These are phyloP conservation scores for Orchestia grillus DNA, from an alignment of 1,140 invertebrate genomes.

Conservation along the genomic window DNA sequence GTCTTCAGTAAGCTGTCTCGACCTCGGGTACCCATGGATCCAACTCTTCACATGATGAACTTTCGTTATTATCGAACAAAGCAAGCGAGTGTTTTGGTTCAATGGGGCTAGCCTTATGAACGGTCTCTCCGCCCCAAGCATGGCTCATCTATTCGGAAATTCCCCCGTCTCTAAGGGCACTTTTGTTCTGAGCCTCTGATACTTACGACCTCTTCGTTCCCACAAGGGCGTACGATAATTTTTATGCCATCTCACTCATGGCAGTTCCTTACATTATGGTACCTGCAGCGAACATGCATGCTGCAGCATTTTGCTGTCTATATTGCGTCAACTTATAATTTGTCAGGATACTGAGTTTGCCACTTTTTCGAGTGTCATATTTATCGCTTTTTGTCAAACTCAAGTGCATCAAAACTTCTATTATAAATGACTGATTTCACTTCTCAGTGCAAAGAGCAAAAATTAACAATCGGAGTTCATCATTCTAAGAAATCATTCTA, in stretches of 20 bases:
- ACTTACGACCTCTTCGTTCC: constrained; percentile 28
- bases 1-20: neutral
- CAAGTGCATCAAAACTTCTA: neutral
- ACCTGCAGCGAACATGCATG: neutral
- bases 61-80: neutral
- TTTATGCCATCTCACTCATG: constrained; percentile 40
- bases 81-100: neutral
- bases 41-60: neutral
- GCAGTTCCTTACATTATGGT: constrained; percentile 3
- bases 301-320: neutral
- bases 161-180: constrained; percentile 44
- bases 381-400: neutral
- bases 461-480: neutral
- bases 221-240: constrained; percentile 48
- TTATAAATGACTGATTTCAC: neutral
- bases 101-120: neutral
- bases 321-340: neutral
- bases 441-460: neutral
- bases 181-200: constrained; percentile 44
- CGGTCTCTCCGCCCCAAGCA: constrained; percentile 40
- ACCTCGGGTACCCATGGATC: neutral
- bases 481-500: neutral
- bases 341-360: neutral
- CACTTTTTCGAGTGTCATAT: neutral
- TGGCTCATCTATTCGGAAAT: constrained; percentile 55